Conservation (phyloP, 2,113 vertebrate species). For the Charadrius vociferus region DNA sequence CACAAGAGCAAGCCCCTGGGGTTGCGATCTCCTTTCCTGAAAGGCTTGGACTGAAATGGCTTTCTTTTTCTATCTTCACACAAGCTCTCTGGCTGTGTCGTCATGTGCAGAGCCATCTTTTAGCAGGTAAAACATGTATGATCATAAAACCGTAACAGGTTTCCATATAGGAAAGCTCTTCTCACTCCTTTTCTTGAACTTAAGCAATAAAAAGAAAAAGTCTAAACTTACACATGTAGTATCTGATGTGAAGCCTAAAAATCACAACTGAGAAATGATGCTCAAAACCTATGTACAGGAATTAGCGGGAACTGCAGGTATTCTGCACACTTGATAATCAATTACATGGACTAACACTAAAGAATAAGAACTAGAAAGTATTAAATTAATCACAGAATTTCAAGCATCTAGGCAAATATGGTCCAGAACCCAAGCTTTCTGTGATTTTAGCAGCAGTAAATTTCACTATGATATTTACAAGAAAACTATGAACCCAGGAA, state of each 20-base stretch:
- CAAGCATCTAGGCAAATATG: not conserved
- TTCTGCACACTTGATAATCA: not conserved
- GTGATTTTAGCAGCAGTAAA: not conserved
- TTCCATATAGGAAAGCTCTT: not conserved
- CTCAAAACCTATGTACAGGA: not conserved
- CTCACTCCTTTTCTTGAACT: not conserved
- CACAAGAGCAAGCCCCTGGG: not conserved
- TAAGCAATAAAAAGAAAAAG: not conserved
- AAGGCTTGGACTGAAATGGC: not conserved
- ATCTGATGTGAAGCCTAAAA: not conserved
- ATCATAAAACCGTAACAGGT: not conserved
- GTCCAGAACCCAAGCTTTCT: not conserved
- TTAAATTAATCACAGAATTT: not conserved
- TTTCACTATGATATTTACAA: not conserved
- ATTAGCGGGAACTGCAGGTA: not conserved
- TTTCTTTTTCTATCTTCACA: not conserved
- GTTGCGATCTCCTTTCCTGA: not conserved
- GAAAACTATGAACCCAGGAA: not conserved
- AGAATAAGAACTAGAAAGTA: too few relatives aligned
- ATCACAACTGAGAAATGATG: not conserved
- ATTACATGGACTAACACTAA: too few relatives aligned
- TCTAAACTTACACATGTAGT: not conserved
- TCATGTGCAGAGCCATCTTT: not conserved
- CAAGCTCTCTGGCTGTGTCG: not conserved
- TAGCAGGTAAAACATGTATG: not conserved